A percentile compares a stretch with the other conserved stretches of the same genome.
These are phyloP conservation scores for Patella depressa DNA, from an alignment of 2,888 invertebrate species.

Conservation along the genomic window DNA sequence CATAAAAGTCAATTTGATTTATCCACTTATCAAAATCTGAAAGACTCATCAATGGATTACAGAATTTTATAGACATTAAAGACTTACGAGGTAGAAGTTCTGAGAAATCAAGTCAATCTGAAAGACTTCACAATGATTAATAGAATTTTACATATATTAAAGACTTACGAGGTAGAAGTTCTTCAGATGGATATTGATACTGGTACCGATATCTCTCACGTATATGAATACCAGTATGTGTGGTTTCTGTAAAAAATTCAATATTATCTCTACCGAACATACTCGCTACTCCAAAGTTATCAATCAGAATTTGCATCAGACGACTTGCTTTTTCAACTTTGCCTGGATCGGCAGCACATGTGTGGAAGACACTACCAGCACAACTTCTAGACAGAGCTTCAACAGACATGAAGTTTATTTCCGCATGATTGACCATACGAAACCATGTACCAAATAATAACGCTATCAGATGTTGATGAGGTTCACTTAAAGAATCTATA, in stretches of 20 bases:
- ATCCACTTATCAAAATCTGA: too few relatives aligned
- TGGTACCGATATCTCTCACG: slow-evolving; percentile 68
- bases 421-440: slow-evolving; percentile 68
- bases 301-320: slow-evolving; percentile 96
- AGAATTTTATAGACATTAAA: neutral
- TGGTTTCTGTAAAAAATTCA: slow-evolving; percentile 68
- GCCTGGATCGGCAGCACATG: slow-evolving; percentile 67
- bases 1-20: too few relatives aligned
- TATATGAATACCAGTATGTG: slow-evolving; percentile 67
- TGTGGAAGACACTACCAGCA: slow-evolving; percentile 70
- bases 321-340: slow-evolving; percentile 80
- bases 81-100: slow-evolving; percentile 64
- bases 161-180: slow-evolving; percentile 64
- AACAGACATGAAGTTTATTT: slow-evolving; percentile 70
- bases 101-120: neutral
- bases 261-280: slow-evolving; percentile 82
- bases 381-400: slow-evolving; percentile 71
- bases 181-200: slow-evolving; percentile 62
- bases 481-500: slow-evolving; percentile 77
- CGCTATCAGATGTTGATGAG: slow-evolving; percentile 87
- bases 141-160: neutral
- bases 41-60: too few relatives aligned
- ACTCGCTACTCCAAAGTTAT: slow-evolving; percentile 95
- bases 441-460: slow-evolving; percentile 93
- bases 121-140: too few relatives aligned